Conservation (phyloP, 1,140 invertebrate species). For the Ganaspis sp. region DNA sequence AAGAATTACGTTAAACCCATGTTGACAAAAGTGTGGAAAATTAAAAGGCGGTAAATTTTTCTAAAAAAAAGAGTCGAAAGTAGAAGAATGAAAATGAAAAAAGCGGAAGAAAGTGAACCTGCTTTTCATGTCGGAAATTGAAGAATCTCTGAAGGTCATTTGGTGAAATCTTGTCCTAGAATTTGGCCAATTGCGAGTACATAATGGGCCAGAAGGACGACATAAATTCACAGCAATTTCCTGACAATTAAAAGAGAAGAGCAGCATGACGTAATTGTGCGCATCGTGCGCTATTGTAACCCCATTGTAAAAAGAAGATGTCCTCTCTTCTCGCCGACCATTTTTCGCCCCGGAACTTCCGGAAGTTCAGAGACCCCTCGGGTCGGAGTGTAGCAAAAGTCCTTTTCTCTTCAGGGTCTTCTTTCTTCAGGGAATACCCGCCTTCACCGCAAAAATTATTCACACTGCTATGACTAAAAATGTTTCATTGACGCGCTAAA, state of each 20-base stretch:
- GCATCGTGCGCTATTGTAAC: neutral
- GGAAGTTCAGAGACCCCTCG: no score
- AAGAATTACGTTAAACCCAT: no score
- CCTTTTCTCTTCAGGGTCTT: no score
- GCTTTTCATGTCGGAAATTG: constrained; percentile 44
- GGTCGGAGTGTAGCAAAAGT: no score
- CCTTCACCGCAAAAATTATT: no score
- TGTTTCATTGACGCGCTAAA: no score
- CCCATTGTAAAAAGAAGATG: neutral
- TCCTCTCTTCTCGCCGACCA: neutral
- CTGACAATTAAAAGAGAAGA: constrained; percentile 54
- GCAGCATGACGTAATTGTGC: constrained; percentile 16
- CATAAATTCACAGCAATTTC: constrained; percentile 57
- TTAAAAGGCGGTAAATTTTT: no score
- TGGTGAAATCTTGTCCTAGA: constrained; percentile 53
- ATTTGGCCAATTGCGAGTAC: constrained; percentile 43
- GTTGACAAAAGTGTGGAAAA: no score
- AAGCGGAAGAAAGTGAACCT: constrained; percentile 57
- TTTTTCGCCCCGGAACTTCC: neutral
- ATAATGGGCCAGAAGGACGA: constrained; percentile 36
- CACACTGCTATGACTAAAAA: no score
- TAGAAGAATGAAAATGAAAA: constrained; percentile 41
- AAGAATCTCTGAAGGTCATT: constrained; percentile 40
- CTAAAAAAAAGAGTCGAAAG: neutral
- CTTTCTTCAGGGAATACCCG: no score